These are phyloP conservation scores for Gerris buenoi DNA, from an alignment of 1,140 invertebrate species.

Conservation along the genomic window DNA sequence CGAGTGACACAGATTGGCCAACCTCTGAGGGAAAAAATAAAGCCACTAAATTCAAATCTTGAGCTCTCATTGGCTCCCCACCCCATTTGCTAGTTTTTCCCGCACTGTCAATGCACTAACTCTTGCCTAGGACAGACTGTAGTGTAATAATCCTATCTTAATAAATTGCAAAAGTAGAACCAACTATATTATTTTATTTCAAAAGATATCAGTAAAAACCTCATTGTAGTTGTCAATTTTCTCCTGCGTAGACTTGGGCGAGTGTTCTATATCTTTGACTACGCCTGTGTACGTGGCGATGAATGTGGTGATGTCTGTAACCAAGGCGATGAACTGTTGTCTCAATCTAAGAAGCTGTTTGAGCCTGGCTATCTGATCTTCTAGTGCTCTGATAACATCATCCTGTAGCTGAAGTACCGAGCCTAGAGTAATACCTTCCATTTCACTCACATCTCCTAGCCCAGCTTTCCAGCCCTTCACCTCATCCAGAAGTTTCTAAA, in stretches of 20 bases:
- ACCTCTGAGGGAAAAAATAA: too few species aligned
- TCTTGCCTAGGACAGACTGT: too few species aligned
- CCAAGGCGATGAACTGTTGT: slow-evolving; percentile 71
- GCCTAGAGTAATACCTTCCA: slow-evolving; percentile 40
- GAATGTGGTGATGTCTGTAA: slow-evolving; percentile 73
- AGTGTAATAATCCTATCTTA: too few species aligned
- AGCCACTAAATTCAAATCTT: too few species aligned
- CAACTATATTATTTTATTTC: too few species aligned
- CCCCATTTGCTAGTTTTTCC: too few species aligned
- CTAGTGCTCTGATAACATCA: slow-evolving; percentile 62
- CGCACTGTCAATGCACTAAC: too few species aligned
- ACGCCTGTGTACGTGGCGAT: slow-evolving; percentile 75
- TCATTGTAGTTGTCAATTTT: slow-evolving; percentile 80
- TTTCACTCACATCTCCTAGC: slow-evolving; percentile 45
- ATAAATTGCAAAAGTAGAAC: too few species aligned
- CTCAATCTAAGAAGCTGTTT: slow-evolving; percentile 59
- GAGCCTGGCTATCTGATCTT: slow-evolving; percentile 65
- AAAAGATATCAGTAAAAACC: slow-evolving; percentile 31
- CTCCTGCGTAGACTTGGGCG: slow-evolving; percentile 59
- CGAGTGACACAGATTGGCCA: too few species aligned
- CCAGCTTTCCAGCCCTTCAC: slow-evolving; percentile 64
- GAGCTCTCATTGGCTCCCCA: too few species aligned
- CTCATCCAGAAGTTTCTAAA: slow-evolving; percentile 51
- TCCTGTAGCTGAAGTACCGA: slow-evolving; percentile 61
- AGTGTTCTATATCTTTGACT: slow-evolving; percentile 67